These are phyloP conservation scores for Pluvialis apricaria DNA, from an alignment of 2,113 vertebrate species.

Conservation along the genomic window DNA sequence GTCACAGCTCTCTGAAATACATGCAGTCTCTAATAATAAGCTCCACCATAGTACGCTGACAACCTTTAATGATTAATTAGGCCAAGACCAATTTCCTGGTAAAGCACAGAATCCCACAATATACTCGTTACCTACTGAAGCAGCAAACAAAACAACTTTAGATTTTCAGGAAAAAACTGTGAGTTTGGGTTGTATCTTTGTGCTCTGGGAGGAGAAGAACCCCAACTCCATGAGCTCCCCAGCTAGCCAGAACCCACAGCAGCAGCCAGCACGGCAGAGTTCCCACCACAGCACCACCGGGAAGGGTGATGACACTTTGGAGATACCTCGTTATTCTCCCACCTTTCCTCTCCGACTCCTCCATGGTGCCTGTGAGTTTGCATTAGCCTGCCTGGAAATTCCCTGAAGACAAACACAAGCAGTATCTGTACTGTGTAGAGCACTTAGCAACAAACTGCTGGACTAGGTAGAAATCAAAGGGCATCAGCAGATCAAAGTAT, in stretches of 20 bases:
- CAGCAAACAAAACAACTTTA: conserved; percentile 38
- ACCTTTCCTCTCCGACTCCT: accelerated
- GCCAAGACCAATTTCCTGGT: conserved; percentile 63
- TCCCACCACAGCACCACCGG: not conserved
- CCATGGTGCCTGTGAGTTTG: accelerated
- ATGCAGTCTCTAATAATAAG: conserved; percentile 69
- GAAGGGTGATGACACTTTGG: not conserved
- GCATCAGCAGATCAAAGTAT: not conserved
- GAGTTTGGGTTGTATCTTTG: conserved; percentile 1
- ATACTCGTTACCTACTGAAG: conserved; percentile 19
- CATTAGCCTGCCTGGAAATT: not conserved
- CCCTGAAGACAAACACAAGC: not conserved
- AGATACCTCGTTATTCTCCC: not conserved
- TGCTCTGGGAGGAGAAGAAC: not conserved
- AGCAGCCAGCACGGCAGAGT: not conserved
- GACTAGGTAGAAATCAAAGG: not conserved
- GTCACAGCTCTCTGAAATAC: conserved; percentile 68
- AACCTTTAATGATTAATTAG: conserved; percentile 77
- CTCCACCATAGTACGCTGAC: conserved; percentile 65
- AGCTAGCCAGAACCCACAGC: not conserved
- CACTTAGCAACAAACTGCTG: not conserved
- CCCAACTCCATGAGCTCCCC: not conserved
- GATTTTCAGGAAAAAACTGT: not conserved
- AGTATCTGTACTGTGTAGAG: not conserved
- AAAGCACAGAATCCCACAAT: conserved; percentile 52